Base-by-base conservation (phyloP, 2,797 vertebrate species). In the Triplophysa yarkandensis region DNA sequence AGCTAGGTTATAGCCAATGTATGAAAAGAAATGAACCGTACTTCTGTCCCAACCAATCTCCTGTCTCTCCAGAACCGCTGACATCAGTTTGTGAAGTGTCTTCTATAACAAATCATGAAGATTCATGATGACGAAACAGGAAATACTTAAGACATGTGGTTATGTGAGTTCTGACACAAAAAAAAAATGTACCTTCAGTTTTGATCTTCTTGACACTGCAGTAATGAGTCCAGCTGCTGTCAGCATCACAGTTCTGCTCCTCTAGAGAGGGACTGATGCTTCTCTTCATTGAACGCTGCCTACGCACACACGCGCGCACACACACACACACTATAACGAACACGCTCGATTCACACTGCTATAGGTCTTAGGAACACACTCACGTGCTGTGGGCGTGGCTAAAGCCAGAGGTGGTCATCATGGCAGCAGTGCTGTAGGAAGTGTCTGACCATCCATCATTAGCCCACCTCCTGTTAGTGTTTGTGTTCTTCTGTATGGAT, bases 401-500 rank as follows among this genome's bases (percentile, higher is more conserved):
- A 27, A 88, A 83, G 14, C 74, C 85, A 50, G 85, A 68, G 1
- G 58, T 19, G 7, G 66, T 50, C 0, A 30, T 75, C 69, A 78
- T 71, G 63, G 57, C 62, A 28, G 82, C 63, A n/a, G 87, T 30
- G 6, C 86, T 46, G 76, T 92, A 92, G 14, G 92, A 91, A 1
- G 92, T 87, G 69, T 94, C 86, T 81, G 86, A 44, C 97, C 97
- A 98, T 57, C 94, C 82, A 36, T 96, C 95, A 55, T 96, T 94
- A 0, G 90, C 87, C 92, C 95, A 96, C 66, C 92, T 91, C 77
- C 83, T 88, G 76, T 78, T 19, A 11, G 92, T 86, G 79, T 94
- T 94, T 68, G 93, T 93, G 62, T 93, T 92, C 78, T 94, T 91
- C 2, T 89, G 92, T 77, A 88, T 94, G 57, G 89, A 92, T 77